Evolutionary conservation across 1,140 invertebrate genomes (phyloP).

Genomic region (Megalonaias nervosa): DNA sequence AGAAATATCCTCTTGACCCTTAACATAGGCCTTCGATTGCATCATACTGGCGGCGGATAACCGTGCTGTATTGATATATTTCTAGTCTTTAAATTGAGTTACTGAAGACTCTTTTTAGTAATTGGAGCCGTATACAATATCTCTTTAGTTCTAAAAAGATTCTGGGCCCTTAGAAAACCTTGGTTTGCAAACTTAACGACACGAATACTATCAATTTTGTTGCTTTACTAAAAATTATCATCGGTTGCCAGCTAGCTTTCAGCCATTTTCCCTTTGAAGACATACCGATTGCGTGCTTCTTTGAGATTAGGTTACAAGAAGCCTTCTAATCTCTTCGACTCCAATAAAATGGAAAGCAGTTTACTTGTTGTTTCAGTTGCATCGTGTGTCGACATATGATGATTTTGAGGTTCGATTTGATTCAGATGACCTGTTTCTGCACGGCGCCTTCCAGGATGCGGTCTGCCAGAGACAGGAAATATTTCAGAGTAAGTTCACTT

Average conservation of each 20-base stretch:
- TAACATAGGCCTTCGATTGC: too few relatives aligned
- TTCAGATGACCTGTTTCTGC: constrained; percentile 40
- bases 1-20: too few relatives aligned
- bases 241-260: not conserved
- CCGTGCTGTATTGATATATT: too few relatives aligned
- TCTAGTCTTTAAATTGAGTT: too few relatives aligned
- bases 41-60: too few relatives aligned
- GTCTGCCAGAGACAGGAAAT: constrained; percentile 38
- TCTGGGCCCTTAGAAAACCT: too few relatives aligned
- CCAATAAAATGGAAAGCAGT: not conserved
- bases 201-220: not conserved
- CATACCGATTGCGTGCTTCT: not conserved
- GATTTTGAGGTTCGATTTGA: constrained; percentile 32
- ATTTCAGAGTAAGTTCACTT: constrained; percentile 39
- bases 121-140: too few relatives aligned
- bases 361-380: constrained; percentile 29
- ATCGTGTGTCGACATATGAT: constrained; percentile 35
- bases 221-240: not conserved
- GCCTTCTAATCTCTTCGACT: not conserved
- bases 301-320: not conserved
- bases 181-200: too few relatives aligned
- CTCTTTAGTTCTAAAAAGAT: too few relatives aligned
- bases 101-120: too few relatives aligned
- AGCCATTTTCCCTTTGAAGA: not conserved
- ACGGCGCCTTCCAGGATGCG: constrained; percentile 37